phyloP scores from a whole-genome alignment of 2,113 vertebrate species.

The Asarcornis scutulata region DNA sequence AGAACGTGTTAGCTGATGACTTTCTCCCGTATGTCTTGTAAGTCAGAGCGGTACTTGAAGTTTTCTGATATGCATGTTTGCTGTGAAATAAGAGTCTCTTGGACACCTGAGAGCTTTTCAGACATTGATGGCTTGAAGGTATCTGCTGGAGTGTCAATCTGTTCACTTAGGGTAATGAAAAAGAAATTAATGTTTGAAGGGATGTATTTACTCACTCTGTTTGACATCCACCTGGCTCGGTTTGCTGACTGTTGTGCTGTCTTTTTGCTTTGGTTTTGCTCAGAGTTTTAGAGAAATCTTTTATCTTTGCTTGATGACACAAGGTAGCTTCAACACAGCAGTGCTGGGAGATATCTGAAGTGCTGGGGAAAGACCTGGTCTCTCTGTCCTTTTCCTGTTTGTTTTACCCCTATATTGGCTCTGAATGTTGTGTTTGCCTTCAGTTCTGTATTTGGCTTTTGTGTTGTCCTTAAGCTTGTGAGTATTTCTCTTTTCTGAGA shows the following conservation, averaged over 20 bases:
- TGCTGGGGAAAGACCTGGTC: neutral
- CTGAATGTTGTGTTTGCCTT: constrained; percentile 24
- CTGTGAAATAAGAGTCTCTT: neutral
- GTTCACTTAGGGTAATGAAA: neutral
- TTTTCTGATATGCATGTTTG: neutral
- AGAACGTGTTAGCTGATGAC: neutral
- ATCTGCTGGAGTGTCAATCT: neutral
- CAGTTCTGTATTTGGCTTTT: constrained; percentile 4
- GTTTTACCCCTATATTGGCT: neutral
- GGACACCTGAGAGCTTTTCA: neutral
- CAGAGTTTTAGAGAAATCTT: neutral
- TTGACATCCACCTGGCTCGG: neutral
- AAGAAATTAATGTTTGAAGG: constrained; percentile 19
- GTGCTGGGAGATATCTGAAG: neutral
- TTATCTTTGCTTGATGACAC: neutral
- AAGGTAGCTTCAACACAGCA: neutral
- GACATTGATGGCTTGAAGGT: neutral
- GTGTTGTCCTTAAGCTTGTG: neutral
- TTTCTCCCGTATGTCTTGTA: neutral
- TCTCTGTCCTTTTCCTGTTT: constrained; percentile 1
- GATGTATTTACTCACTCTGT: neutral
- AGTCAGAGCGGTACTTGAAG: neutral
- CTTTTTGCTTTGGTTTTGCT: neutral
- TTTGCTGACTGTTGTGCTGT: neutral
- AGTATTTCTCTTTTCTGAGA: neutral